Percentiles rank a stretch among this genome's conserved stretches.
Conservation (phyloP, 2,797 vertebrate species). For the Centropyge bicolor region DNA sequence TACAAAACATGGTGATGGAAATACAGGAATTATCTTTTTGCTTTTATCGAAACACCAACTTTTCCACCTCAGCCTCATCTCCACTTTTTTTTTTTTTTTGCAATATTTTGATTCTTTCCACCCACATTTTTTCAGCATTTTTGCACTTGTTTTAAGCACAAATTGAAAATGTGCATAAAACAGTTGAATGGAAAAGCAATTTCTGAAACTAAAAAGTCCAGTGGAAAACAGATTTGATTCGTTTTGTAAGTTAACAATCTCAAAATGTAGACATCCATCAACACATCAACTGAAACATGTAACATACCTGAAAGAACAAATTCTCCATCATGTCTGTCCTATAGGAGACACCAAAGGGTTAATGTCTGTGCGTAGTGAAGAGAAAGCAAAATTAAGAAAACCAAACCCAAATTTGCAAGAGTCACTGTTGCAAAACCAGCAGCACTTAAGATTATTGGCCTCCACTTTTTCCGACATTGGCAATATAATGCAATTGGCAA, state of each 20-base stretch:
- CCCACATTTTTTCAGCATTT: too few species aligned
- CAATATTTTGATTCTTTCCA: neutral
- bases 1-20: neutral
- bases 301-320: neutral
- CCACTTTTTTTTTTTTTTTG: neutral
- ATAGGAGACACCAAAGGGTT: neutral
- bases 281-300: neutral
- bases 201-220: neutral
- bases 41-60: too few species aligned
- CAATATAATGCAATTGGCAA: conserved; percentile 3
- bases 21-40: neutral
- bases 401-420: neutral
- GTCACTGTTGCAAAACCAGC: conserved; percentile 1
- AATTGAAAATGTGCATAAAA: neutral
- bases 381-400: neutral
- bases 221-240: neutral
- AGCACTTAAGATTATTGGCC: neutral
- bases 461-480: conserved; percentile 12
- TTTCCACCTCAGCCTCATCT: neutral
- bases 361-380: neutral
- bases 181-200: neutral
- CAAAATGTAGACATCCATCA: neutral
- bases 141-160: neutral
- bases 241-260: conserved; percentile 1
- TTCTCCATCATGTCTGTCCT: neutral